Evolutionary conservation across 2,113 vertebrate genomes (phyloP), one percentile per base, ranked within the genome.

Genomic region (Neofelis nebulosa): DNA sequence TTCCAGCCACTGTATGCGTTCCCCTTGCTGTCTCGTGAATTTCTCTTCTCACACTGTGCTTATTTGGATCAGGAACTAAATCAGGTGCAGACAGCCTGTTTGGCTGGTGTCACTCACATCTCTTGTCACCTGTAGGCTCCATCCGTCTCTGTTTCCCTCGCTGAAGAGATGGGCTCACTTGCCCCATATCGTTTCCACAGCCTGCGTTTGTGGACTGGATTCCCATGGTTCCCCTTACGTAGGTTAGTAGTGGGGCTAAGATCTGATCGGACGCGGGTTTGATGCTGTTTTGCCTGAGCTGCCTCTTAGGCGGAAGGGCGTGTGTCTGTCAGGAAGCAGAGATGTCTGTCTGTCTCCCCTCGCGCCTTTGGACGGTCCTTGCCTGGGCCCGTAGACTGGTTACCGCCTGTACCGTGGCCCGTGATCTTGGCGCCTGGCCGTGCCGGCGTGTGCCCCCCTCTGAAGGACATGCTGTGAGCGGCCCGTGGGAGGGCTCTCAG

Each of bases 401-500:
- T 23, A 19, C 41, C 41, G 2, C 61, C 50, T 55, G 16, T 4
- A 2, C 16, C 7, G 9, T 7, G 9, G 3, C 2, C 1, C 0
- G 16, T 29, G 7, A 7, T 5, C n/a, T 23, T 52, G 88, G 73
- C 38, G 2, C 16, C 4, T 33, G 1, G 5, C 14, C 0, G 2
- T 1, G 48, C 21, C 21, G n/a, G 15, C 7, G 2, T 4, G 0
- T 7, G 12, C 57, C 10, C 2, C 7, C 61, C 65, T 29, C n/a
- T 4, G 9, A 18, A 48, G 29, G 79, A 14, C 4, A 0, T 0
- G 1, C 5, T 29, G 21, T 61, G 21, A 84, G 1, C 0, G 33
- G 52, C 79, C 9, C 7, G 1, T 13, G 29, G 61, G 11, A 2
- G 0, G 14, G 82, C 29, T 85, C 52, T 18, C 3, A 6, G 69